A percentile compares a stretch with the other conserved stretches of the same genome.
Conservation (phyloP, 2,113 vertebrate genomes). For the Ochotona princeps region DNA sequence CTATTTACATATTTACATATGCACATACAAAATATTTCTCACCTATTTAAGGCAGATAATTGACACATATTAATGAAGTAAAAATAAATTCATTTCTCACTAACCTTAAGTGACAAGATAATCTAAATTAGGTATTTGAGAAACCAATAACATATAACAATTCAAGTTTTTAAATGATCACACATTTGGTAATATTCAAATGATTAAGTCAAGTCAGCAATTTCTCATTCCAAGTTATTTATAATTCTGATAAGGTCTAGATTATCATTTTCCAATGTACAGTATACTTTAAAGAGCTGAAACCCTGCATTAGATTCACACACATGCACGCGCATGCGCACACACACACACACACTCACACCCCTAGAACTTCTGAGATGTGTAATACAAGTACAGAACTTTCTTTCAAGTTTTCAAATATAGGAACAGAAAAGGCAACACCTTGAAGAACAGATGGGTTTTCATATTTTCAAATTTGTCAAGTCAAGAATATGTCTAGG, state of each 20-base stretch:
- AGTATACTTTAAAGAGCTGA: background rate
- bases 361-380: conserved; percentile 20
- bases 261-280: conserved; percentile 22
- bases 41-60: background rate
- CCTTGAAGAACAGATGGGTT: background rate
- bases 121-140: conserved; percentile 45
- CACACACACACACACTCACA: background rate
- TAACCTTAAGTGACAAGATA: conserved; percentile 1
- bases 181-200: conserved; percentile 35
- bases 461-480: background rate
- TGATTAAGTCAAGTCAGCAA: background rate
- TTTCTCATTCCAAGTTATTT: background rate
- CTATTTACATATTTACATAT: background rate
- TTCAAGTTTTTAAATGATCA: conserved; percentile 20
- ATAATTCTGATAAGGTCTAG: conserved; percentile 35
- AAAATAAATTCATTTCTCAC: conserved; percentile 13
- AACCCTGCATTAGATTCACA: background rate
- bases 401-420: conserved; percentile 24
- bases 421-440: background rate
- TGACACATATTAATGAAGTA: background rate
- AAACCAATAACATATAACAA: conserved; percentile 1
- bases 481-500: background rate
- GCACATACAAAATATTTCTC: background rate
- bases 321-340: background rate
- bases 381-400: background rate